Conservation (phyloP, 2,797 vertebrate species). For the Chrysocyon brachyurus region DNA sequence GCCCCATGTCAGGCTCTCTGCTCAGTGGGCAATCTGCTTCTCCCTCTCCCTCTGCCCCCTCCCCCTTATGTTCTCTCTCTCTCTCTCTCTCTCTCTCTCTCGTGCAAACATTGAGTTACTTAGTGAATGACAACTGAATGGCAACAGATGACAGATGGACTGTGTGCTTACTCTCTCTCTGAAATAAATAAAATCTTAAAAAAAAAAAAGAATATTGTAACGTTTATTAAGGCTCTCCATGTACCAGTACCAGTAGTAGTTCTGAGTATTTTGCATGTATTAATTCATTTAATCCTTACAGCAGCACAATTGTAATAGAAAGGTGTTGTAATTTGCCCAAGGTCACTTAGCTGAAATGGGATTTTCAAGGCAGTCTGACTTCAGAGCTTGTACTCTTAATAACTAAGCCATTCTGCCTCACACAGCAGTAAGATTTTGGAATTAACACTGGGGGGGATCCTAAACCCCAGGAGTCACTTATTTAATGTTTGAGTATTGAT, state of each 20-base stretch:
- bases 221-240: conserved; percentile 20
- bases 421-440: conserved; percentile 41
- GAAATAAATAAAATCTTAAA: no score
- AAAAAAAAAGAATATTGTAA: conserved; percentile 2
- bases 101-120: no score
- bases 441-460: conserved; percentile 26
- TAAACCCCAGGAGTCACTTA: conserved; percentile 33
- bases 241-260: conserved; percentile 2
- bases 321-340: neutral
- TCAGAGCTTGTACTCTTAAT: neutral
- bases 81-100: no score
- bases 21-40: no score
- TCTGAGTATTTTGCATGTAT: conserved; percentile 22
- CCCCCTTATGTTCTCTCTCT: no score
- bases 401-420: neutral
- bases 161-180: no score
- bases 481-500: conserved; percentile 52
- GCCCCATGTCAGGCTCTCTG: no score
- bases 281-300: conserved; percentile 29
- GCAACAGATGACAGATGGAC: no score
- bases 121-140: no score
- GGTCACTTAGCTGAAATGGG: neutral
- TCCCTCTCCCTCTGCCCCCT: no score
- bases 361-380: conserved; percentile 25
- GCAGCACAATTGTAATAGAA: neutral